These are phyloP conservation scores for Chaenodraco wilsoni DNA, from an alignment of 2,797 vertebrate species.

Conservation along the genomic window DNA sequence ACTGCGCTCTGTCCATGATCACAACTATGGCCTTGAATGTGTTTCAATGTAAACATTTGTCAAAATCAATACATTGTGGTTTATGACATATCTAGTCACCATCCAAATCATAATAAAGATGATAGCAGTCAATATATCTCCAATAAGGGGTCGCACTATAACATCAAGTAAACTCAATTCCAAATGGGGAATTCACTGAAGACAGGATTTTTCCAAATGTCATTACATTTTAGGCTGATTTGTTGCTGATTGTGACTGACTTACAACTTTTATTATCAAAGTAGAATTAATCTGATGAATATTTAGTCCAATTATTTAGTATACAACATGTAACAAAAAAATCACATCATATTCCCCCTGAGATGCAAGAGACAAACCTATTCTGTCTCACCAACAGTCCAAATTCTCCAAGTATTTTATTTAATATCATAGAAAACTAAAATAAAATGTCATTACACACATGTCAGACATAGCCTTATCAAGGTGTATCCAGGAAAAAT, in stretches of 20 bases:
- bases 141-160: not conserved
- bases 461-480: not conserved
- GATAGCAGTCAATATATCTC: slow-evolving; percentile 14
- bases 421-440: not conserved
- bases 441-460: not conserved
- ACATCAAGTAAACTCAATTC: slow-evolving; percentile 1
- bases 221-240: slow-evolving; percentile 8
- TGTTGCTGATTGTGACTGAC: not conserved
- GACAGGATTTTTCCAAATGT: not conserved
- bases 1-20: not conserved
- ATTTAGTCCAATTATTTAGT: not conserved
- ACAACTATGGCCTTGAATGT: slow-evolving; percentile 9
- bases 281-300: slow-evolving; percentile 1
- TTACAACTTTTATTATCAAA: too few species aligned
- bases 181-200: not conserved
- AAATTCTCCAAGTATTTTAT: not conserved
- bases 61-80: slow-evolving; percentile 18
- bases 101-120: slow-evolving; percentile 29
- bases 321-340: not conserved
- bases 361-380: not conserved
- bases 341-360: not conserved
- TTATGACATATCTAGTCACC: slow-evolving; percentile 6
- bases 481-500: slow-evolving; percentile 7
- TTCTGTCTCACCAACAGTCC: not conserved
- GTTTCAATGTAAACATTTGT: slow-evolving; percentile 8